phyloP scores from a whole-genome alignment of 2,888 invertebrate species.

The Ophion obscuratus region DNA sequence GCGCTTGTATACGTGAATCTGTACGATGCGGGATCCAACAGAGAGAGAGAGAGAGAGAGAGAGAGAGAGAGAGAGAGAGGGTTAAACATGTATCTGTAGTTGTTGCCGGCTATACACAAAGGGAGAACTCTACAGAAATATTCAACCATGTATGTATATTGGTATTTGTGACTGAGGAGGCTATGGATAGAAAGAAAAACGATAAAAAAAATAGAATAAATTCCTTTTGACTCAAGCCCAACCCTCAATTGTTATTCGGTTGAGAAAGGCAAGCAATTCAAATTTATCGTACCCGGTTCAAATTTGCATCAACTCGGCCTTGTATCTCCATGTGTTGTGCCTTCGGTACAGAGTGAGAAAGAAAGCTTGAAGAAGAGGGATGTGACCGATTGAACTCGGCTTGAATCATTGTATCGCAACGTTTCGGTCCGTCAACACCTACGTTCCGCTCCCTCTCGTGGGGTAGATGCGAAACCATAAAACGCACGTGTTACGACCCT shows the following conservation, averaged over 20 bases:
- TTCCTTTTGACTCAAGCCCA: not conserved
- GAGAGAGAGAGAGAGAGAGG: not conserved
- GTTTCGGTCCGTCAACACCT: constrained; percentile 82
- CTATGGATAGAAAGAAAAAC: too few species aligned
- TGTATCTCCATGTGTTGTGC: not conserved
- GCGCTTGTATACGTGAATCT: constrained; percentile 47
- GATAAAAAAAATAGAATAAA: too few species aligned
- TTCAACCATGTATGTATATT: not conserved
- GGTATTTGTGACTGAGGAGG: not conserved
- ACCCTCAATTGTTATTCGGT: not conserved
- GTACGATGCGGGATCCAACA: constrained; percentile 13
- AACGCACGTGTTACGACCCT: constrained; percentile 82
- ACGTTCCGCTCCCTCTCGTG: constrained; percentile 75
- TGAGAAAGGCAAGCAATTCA: not conserved
- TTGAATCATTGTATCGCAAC: constrained; percentile 79
- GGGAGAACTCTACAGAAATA: not conserved
- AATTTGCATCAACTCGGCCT: constrained; percentile 5
- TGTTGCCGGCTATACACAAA: constrained; percentile 13
- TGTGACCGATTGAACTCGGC: constrained; percentile 69
- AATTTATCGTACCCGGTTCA: not conserved
- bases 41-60: not conserved
- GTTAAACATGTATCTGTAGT: constrained; percentile 7
- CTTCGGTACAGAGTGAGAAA: constrained; percentile 57
- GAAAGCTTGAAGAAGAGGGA: constrained; percentile 53
- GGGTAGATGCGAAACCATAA: constrained; percentile 79